These are phyloP conservation scores for Dendropsophus ebraccatus DNA, from an alignment of 2,113 vertebrate genomes.

Conservation along the genomic window DNA sequence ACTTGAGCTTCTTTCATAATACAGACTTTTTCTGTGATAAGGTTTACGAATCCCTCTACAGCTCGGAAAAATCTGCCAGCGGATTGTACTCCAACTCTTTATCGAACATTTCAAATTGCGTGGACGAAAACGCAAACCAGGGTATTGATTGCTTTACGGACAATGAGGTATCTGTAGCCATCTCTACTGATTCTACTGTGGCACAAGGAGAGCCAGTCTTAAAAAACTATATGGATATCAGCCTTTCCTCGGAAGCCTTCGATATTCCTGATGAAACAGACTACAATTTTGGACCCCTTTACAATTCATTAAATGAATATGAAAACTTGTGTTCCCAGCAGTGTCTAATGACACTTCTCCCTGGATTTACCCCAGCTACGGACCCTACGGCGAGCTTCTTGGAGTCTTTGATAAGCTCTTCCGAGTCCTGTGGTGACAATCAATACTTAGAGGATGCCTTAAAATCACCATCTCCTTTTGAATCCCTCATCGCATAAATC, in stretches of 20 bases:
- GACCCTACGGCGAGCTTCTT: conserved; percentile 87
- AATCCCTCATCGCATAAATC: conserved; percentile 85
- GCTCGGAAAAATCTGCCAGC: conserved; percentile 55
- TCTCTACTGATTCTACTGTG: conserved; percentile 68
- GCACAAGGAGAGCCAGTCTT: conserved; percentile 74
- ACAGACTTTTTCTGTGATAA: conserved; percentile 79
- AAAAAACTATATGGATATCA: conserved; percentile 88
- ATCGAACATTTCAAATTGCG: conserved; percentile 78
- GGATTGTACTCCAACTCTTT: conserved; percentile 69
- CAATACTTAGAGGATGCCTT: conserved; percentile 88
- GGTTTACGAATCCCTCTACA: conserved; percentile 66
- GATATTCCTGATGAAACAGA: conserved; percentile 92
- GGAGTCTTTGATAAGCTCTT: conserved; percentile 90
- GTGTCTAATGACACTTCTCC: conserved; percentile 83
- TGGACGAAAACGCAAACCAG: conserved; percentile 94
- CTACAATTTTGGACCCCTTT: conserved; percentile 89
- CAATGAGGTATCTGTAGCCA: conserved; percentile 60
- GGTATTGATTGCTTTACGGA: conserved; percentile 78
- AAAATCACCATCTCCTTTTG: conserved; percentile 82
- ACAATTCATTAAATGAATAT: conserved; percentile 86
- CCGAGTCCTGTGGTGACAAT: conserved; percentile 87
- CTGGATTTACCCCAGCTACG: conserved; percentile 75
- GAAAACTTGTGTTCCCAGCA: conserved; percentile 85
- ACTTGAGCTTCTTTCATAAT: conserved; percentile 81
- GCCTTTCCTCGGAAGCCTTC: conserved; percentile 90